These are phyloP conservation scores for Cordilura impudica DNA, from an alignment of 2,888 invertebrate species.

Conservation along the genomic window DNA sequence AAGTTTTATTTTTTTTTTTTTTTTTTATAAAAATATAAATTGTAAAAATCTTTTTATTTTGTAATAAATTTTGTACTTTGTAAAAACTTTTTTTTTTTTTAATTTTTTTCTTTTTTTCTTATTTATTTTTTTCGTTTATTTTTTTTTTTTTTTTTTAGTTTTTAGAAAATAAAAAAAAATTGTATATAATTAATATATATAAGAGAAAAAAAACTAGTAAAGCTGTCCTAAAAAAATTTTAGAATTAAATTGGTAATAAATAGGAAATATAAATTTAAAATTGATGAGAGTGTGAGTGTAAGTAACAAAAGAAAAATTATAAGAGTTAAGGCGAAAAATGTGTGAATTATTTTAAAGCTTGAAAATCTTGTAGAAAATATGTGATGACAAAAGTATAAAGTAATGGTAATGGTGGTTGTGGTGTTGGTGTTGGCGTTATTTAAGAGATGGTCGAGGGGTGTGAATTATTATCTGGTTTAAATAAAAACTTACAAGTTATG, in stretches of 20 bases:
- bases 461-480: conserved; percentile 51
- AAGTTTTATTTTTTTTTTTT: conserved; percentile 39
- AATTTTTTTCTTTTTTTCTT: conserved; percentile 21
- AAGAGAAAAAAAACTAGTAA: conserved; percentile 38
- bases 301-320: background rate
- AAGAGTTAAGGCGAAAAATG: too few relatives aligned
- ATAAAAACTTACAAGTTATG: conserved; percentile 77
- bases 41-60: conserved; percentile 44
- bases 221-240: conserved; percentile 54
- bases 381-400: background rate
- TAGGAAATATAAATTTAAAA: background rate
- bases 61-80: conserved; percentile 16
- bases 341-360: background rate
- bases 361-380: background rate
- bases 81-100: conserved; percentile 52
- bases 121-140: conserved; percentile 35
- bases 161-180: conserved; percentile 47
- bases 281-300: background rate
- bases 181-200: conserved; percentile 44
- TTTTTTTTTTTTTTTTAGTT: conserved; percentile 27
- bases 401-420: background rate
- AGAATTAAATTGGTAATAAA: conserved; percentile 51
- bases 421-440: background rate
- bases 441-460: background rate
- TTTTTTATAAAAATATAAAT: conserved; percentile 37